Percentiles rank a stretch among this genome's conserved stretches.
phyloP scores from a whole-genome alignment of 2,888 invertebrate species.

The Lepas anatifera region DNA sequence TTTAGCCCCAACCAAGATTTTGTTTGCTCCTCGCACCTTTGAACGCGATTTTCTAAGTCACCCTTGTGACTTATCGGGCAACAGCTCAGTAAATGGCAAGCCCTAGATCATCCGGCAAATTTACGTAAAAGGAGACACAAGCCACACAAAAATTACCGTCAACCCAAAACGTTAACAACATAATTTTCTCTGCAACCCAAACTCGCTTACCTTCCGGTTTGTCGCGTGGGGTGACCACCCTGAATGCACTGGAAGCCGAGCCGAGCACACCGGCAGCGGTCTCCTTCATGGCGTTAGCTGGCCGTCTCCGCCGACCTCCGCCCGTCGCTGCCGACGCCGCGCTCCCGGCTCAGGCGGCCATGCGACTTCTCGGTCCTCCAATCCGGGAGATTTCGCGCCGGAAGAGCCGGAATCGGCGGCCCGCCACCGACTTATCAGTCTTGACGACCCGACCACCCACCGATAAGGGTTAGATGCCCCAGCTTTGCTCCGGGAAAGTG shows the following conservation, averaged over 20 bases:
- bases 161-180: no score
- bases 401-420: constrained; percentile 3
- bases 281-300: neutral
- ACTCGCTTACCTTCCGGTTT: neutral
- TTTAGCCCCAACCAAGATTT: no score
- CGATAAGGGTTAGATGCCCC: neutral
- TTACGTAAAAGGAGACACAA: no score
- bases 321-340: neutral
- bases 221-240: neutral
- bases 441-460: neutral
- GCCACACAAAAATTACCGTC: no score
- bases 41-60: no score
- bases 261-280: neutral
- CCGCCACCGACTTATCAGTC: constrained; percentile 2
- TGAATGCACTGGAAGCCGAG: neutral
- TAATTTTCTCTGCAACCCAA: no score
- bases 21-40: no score
- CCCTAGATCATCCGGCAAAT: no score
- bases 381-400: constrained; percentile 9
- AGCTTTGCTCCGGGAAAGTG: neutral
- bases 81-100: no score
- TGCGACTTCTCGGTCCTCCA: neutral
- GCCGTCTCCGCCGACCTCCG: neutral
- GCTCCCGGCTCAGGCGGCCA: constrained; percentile 4
- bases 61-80: no score